These are phyloP conservation scores for Calameuta pallipes DNA, from an alignment of 2,888 invertebrate genomes.

Conservation along the genomic window DNA sequence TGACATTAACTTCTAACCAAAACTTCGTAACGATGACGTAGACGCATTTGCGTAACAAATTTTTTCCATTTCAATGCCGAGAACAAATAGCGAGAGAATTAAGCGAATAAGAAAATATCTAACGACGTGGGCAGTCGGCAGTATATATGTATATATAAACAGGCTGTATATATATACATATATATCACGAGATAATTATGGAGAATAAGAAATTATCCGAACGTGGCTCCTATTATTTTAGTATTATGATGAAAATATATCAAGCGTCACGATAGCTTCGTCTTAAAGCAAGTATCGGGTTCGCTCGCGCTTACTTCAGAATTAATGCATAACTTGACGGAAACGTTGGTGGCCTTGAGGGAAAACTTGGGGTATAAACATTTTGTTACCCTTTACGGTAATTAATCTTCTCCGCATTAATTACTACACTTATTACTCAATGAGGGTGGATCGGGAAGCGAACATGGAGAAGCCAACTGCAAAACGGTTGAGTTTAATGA, in stretches of 20 bases:
- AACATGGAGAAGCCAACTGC: background rate
- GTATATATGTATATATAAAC: background rate
- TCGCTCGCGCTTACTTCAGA: background rate
- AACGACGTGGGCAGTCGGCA: background rate
- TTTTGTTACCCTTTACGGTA: constrained; percentile 43
- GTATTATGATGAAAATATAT: background rate
- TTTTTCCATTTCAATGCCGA: background rate
- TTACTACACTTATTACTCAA: constrained; percentile 30
- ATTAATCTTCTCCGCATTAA: constrained; percentile 49
- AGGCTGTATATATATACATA: too few relatives aligned
- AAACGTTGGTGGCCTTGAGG: constrained; percentile 26
- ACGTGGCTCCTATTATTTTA: background rate
- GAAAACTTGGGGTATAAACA: constrained; percentile 32
- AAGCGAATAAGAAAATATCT: background rate
- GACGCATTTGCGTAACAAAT: background rate
- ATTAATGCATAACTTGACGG: constrained; percentile 38
- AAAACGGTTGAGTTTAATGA: background rate
- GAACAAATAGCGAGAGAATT: background rate
- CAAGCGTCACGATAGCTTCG: background rate
- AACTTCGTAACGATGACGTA: background rate
- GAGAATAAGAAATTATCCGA: background rate
- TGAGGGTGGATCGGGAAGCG: background rate
- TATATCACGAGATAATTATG: background rate
- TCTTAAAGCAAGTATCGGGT: background rate
- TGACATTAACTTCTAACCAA: background rate